phyloP scores from a whole-genome alignment of 1,140 invertebrate species.

The Paralvinella palmiformis region DNA sequence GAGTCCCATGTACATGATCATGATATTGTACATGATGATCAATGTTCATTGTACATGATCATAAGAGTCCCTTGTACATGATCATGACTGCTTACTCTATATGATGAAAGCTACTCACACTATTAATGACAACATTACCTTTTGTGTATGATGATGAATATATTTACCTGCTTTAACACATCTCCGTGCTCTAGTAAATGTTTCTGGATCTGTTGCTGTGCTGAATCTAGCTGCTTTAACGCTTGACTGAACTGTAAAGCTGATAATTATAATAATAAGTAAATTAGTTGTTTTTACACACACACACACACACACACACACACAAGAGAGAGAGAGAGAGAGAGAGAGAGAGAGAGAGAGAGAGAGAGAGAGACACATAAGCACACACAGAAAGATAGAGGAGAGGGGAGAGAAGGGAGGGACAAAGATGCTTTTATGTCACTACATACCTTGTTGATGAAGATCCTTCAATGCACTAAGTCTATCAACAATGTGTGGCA shows the following conservation, averaged over 20 bases:
- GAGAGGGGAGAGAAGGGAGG: neutral
- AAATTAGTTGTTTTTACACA: no score
- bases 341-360: neutral
- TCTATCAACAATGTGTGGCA: conserved; percentile 76
- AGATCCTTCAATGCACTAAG: conserved; percentile 75
- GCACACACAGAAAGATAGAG: neutral
- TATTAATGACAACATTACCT: no score
- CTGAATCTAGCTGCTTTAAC: conserved; percentile 70
- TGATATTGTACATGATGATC: no score
- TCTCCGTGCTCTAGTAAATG: conserved; percentile 71
- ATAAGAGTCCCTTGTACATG: no score
- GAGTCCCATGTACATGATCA: no score
- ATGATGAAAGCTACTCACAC: no score
- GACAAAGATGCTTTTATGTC: neutral
- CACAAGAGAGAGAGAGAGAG: neutral
- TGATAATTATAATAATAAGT: no score
- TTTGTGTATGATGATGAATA: no score
- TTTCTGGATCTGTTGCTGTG: conserved; percentile 68
- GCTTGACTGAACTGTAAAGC: conserved; percentile 80
- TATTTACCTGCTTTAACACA: conserved; percentile 65
- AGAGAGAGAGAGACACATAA: neutral
- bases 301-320: neutral
- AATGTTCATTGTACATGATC: no score
- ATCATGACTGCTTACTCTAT: no score
- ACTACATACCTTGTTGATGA: conserved; percentile 67